These are phyloP conservation scores for Discoglossus pictus DNA, from an alignment of 2,797 vertebrate species.

Conservation along the genomic window DNA sequence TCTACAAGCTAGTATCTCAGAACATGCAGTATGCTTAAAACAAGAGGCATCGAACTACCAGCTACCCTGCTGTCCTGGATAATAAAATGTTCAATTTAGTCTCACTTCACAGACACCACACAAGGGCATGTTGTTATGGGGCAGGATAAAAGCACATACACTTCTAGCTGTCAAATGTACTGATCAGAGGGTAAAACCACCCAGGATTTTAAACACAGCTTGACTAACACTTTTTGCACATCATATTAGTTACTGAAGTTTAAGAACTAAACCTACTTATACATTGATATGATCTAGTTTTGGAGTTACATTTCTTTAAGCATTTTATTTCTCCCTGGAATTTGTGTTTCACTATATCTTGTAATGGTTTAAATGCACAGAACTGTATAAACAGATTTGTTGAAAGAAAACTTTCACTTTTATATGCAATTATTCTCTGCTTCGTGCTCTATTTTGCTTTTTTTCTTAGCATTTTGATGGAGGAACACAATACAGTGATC, in stretches of 20 bases:
- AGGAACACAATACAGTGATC: no score
- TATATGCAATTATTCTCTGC: no score
- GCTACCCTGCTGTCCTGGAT: conserved; percentile 35
- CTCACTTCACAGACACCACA: conserved; percentile 37
- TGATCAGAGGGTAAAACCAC: conserved; percentile 20
- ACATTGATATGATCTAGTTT: no score
- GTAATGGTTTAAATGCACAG: no score
- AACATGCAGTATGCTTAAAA: conserved; percentile 25
- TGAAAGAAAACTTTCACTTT: no score
- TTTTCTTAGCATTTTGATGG: no score
- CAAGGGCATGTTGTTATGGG: conserved; percentile 22
- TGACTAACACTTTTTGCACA: not conserved
- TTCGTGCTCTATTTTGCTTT: no score
- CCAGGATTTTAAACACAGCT: not conserved
- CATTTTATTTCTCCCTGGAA: no score
- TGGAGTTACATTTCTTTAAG: no score
- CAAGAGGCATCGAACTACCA: conserved; percentile 14
- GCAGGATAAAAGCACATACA: conserved; percentile 2
- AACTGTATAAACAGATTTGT: no score
- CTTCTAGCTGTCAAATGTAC: conserved; percentile 22
- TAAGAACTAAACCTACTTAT: not conserved
- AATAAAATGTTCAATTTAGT: conserved; percentile 42
- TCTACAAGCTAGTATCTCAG: conserved; percentile 21
- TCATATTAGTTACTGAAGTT: not conserved
- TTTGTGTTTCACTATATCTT: no score